A percentile compares a stretch with the other conserved stretches of the same genome.
These are phyloP conservation scores for Anguilla marmorata DNA, from an alignment of 2,797 vertebrate species.

Conservation along the genomic window DNA sequence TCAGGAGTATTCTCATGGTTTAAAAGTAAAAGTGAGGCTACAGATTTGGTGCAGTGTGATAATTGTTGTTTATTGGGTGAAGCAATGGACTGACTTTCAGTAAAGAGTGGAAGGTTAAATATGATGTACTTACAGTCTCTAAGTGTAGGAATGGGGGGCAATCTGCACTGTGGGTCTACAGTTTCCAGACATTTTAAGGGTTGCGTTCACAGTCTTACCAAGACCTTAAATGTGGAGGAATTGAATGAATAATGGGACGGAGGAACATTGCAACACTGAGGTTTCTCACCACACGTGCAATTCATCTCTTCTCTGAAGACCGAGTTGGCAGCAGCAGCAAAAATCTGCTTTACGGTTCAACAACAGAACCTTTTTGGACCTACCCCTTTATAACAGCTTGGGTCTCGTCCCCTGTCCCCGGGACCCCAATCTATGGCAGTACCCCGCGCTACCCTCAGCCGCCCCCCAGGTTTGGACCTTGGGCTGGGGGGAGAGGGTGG, in stretches of 20 bases:
- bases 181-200: not conserved
- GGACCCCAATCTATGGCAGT: conserved; percentile 37
- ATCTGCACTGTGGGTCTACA: not conserved
- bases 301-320: not conserved
- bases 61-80: not conserved
- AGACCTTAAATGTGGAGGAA: not conserved
- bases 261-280: conserved; percentile 6
- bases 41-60: conserved; percentile 3
- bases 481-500: not conserved
- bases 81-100: not conserved
- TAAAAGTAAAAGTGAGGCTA: not conserved
- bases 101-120: not conserved
- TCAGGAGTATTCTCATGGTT: not conserved
- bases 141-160: not conserved
- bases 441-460: conserved; percentile 26
- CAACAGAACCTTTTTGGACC: conserved; percentile 11
- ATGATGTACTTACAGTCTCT: not conserved
- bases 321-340: not conserved
- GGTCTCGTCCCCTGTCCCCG: not conserved
- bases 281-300: not conserved
- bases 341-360: not conserved
- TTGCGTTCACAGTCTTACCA: not conserved
- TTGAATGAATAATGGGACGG: not conserved
- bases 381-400: not conserved
- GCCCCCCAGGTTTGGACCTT: not conserved